phyloP scores from a whole-genome alignment of 1,140 invertebrate genomes.

The Pygmarrhopalites habei region DNA sequence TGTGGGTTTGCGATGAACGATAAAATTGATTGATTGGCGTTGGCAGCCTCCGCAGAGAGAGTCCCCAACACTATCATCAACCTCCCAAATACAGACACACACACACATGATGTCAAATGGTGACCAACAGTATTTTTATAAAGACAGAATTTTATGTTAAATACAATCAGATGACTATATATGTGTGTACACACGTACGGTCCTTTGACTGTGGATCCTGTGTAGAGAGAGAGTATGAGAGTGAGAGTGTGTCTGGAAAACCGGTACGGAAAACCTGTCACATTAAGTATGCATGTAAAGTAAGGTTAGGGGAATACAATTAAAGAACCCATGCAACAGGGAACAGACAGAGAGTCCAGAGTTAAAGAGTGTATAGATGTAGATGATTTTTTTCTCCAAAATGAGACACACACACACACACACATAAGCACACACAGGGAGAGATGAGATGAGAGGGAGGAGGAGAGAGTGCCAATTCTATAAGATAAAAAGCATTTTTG shows the following conservation, averaged over 20 bases:
- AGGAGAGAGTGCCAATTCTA: no score
- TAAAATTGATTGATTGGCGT: conserved; percentile 9
- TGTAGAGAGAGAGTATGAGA: no score
- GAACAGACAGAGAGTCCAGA: background rate
- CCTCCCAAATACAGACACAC: background rate
- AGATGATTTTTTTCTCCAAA: background rate
- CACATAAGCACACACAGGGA: no score
- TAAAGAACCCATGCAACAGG: no score
- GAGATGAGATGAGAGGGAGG: no score
- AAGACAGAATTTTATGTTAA: background rate
- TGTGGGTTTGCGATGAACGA: background rate
- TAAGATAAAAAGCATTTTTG: no score
- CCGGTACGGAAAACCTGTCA: conserved; percentile 2
- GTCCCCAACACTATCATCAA: no score
- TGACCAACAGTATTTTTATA: background rate
- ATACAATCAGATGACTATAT: background rate
- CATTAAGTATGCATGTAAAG: conserved; percentile 3
- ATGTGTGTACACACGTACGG: background rate
- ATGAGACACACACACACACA: no score
- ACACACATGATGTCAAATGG: background rate
- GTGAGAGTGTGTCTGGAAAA: background rate
- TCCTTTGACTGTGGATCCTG: no score
- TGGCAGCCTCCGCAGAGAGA: no score
- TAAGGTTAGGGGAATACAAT: no score
- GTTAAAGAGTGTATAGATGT: background rate